Evolutionary conservation across 2,888 invertebrate species (phyloP), one percentile per base, ranked within the genome.

Genomic region (Diadromus collaris): DNA sequence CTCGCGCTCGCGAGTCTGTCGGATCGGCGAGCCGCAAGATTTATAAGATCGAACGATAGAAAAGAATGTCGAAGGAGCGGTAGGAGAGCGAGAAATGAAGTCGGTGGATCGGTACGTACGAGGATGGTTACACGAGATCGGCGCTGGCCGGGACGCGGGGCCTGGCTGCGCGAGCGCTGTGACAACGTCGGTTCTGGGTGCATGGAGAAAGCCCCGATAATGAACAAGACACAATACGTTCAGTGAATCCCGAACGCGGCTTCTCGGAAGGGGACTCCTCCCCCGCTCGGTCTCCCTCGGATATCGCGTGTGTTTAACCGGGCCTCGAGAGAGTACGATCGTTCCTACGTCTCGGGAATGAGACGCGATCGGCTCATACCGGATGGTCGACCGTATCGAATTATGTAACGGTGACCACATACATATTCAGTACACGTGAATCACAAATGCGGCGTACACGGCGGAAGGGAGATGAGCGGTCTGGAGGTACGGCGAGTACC

Each of bases 331-430:
- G 24, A 24, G 56, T 29, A 16, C 27, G 56, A 29, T 56, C 51
- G n/a, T 51, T 5, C 51, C 51, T 24, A 3, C 56, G 56, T 24
- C 56, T 29, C 56, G 56, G 7, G 56, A 56, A 29, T 56, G 56
- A 56, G 56, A 56, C 56, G 56, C 56, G 29, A 29, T 56, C 56
- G 24, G 19, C 70, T 60, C 60, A 70, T 70, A 60, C 70, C 70
- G 70, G 60, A 70, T 70, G 70, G 70, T 70, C 70, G 70, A 70
- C 70, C 70, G 70, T 70, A 70, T 70, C 70, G 70, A 70, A 70
- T 70, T 70, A 70, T 70, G 70, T 70, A 70, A 70, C 70, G 70
- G 70, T 70, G 70, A 70, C 70, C 70, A 48, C 70, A 70, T 70
- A 70, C 70, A 70, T 70, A 70, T 70, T 70, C 70, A 70, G 60